These are phyloP conservation scores for Dasypolia templi DNA, from an alignment of 2,888 invertebrate species.

Conservation along the genomic window DNA sequence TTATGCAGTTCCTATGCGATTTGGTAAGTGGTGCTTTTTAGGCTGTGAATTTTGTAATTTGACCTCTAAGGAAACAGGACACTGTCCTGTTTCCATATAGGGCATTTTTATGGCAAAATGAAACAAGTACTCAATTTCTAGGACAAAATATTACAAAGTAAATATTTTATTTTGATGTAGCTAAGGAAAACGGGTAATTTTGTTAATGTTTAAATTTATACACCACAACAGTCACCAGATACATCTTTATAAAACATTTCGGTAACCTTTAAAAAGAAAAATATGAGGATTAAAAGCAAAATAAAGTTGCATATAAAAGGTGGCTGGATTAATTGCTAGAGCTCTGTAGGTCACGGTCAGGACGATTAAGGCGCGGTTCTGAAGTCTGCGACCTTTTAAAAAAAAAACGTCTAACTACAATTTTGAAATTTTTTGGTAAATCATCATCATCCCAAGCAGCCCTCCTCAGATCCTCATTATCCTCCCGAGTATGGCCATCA, in stretches of 20 bases:
- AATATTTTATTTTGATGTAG: not conserved
- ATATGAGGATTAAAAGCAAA: not conserved
- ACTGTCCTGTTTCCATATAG: not conserved
- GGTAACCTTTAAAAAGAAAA: not conserved
- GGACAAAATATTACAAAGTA: not conserved
- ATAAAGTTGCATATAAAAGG: slow-evolving; percentile 21
- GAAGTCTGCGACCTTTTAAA: not conserved
- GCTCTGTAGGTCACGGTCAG: slow-evolving; percentile 39
- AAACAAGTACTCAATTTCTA: no score
- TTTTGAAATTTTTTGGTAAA: not conserved
- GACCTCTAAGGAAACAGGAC: no score
- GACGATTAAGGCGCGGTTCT: slow-evolving; percentile 32
- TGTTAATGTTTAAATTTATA: slow-evolving; percentile 5
- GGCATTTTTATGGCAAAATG: not conserved
- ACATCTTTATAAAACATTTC: slow-evolving; percentile 6
- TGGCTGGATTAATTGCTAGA: slow-evolving; percentile 27
- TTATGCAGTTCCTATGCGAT: slow-evolving; percentile 1
- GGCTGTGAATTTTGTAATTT: not conserved
- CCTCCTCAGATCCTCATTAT: no score
- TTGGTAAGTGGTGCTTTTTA: not conserved
- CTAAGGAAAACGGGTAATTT: not conserved
- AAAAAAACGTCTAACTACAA: no score
- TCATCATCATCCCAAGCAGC: not conserved
- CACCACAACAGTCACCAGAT: not conserved
- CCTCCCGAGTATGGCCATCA: no score